Evolutionary conservation across 2,888 invertebrate species (phyloP).

Genomic region (Caenorhabditis macrosperma): DNA sequence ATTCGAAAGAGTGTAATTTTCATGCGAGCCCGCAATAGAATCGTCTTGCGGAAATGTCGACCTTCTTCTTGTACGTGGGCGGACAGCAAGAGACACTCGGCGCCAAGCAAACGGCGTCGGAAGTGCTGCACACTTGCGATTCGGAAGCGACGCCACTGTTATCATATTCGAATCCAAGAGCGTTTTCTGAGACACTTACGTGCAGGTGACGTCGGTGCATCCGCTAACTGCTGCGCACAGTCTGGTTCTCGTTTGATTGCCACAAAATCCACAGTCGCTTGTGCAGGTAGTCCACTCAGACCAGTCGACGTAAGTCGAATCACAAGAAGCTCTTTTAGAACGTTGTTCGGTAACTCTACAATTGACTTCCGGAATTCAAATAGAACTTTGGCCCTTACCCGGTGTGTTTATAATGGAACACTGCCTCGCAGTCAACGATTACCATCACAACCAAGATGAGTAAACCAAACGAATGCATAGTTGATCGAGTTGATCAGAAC

Average conservation of each 20-base stretch:
- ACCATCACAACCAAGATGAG: background rate
- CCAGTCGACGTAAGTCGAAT: conserved; percentile 34
- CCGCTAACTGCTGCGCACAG: conserved; percentile 23
- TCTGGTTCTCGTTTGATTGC: conserved; percentile 39
- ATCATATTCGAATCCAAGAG: background rate
- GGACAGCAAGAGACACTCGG: conserved; percentile 39
- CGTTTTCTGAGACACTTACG: conserved; percentile 5
- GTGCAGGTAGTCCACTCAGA: conserved; percentile 41
- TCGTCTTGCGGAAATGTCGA: conserved; percentile 21
- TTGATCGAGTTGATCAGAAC: background rate
- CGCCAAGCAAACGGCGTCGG: conserved; percentile 25
- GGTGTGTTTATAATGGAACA: no score
- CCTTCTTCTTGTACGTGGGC: conserved; percentile 37
- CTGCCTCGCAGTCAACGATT: no score
- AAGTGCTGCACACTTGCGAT: conserved; percentile 41
- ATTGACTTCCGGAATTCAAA: no score
- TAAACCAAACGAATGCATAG: conserved; percentile 6
- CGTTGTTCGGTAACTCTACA: background rate
- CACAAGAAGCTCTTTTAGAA: conserved; percentile 18
- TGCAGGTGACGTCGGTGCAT: conserved; percentile 34
- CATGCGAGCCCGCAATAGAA: conserved; percentile 42
- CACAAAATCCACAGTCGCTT: conserved; percentile 46
- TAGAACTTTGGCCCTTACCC: no score
- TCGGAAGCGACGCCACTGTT: conserved; percentile 38
- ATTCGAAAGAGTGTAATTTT: background rate